Evolutionary conservation across 2,888 invertebrate species (phyloP).

Genomic region (Leucozona laternaria): DNA sequence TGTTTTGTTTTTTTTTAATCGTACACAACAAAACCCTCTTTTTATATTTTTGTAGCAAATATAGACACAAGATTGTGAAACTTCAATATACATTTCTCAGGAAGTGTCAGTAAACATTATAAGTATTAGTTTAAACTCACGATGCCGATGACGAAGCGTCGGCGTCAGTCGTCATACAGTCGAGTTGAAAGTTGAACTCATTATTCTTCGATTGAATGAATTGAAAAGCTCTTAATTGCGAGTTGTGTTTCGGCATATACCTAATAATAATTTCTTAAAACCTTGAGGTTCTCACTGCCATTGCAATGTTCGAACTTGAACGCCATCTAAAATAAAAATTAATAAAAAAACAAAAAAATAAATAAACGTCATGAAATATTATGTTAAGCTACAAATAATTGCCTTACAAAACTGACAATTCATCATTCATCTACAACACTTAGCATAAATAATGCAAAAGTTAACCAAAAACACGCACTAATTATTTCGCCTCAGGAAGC

Average conservation of each 20-base stretch:
- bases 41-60: not conserved
- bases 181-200: constrained; percentile 1
- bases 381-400: constrained; percentile 29
- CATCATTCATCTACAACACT: constrained; percentile 25
- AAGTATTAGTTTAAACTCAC: not conserved
- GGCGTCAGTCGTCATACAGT: not conserved
- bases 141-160: not conserved
- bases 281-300: constrained; percentile 23
- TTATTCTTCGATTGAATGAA: constrained; percentile 16
- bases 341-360: not conserved
- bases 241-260: not conserved
- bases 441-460: constrained; percentile 31
- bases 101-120: not conserved
- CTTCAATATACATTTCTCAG: not conserved
- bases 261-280: not conserved
- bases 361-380: constrained; percentile 18
- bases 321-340: constrained; percentile 6
- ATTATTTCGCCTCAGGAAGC: constrained; percentile 47
- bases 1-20: not conserved
- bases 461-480: constrained; percentile 11
- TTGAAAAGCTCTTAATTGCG: not conserved
- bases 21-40: not conserved
- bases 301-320: constrained; percentile 45
- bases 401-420: constrained; percentile 25
- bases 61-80: not conserved